These are phyloP conservation scores for Acestrorhynchus altus DNA, from an alignment of 2,797 vertebrate genomes.

Conservation along the genomic window DNA sequence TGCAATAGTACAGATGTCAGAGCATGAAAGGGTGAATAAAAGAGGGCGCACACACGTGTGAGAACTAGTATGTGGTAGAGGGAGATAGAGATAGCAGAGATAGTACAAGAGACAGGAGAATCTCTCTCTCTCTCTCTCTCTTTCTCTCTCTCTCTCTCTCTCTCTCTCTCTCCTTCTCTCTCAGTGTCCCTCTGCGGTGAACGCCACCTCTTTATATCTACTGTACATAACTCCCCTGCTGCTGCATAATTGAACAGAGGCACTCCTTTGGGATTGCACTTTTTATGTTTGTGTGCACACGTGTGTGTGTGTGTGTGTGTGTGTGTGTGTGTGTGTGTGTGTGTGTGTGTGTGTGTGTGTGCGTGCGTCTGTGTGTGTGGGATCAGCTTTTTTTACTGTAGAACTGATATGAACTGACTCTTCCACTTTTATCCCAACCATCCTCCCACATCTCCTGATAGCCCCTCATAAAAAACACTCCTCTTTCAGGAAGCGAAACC, in stretches of 20 bases:
- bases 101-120: background rate
- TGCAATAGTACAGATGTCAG: constrained; percentile 30
- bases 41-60: background rate
- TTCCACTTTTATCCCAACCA: background rate
- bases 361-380: background rate
- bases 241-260: constrained; percentile 50
- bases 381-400: background rate
- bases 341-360: background rate
- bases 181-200: constrained; percentile 27
- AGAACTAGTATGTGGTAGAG: background rate
- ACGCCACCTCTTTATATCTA: constrained; percentile 42
- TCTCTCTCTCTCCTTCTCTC: background rate
- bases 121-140: too few relatives aligned
- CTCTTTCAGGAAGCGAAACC: constrained; percentile 7
- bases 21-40: constrained; percentile 27
- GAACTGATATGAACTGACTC: background rate
- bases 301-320: background rate
- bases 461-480: constrained; percentile 5
- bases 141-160: constrained; percentile 2
- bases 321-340: background rate
- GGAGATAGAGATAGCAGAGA: background rate
- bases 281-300: background rate
- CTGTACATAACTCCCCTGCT: constrained; percentile 32
- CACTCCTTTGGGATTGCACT: constrained; percentile 22
- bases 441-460: background rate